These are phyloP conservation scores for Avahi laniger DNA, from an alignment of 2,797 vertebrate species.

Conservation along the genomic window DNA sequence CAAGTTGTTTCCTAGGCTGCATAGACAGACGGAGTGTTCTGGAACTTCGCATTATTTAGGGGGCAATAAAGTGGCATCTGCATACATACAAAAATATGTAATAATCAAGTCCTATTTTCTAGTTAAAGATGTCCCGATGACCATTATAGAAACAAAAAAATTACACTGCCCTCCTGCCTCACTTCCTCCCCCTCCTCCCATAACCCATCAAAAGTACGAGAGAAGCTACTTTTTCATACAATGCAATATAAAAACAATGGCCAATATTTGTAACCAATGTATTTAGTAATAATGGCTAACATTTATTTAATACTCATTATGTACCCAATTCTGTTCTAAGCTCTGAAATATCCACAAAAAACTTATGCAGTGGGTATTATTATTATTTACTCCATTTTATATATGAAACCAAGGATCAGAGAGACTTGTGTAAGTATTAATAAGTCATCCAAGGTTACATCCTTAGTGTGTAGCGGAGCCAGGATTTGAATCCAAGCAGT, in stretches of 20 bases:
- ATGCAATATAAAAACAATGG: neutral
- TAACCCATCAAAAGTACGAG: neutral
- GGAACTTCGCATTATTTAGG: neutral
- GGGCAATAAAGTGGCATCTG: neutral
- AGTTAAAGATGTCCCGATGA: neutral
- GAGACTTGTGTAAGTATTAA: neutral
- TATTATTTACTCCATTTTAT: neutral
- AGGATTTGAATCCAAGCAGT: neutral
- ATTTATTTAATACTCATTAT: neutral
- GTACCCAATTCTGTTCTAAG: neutral
- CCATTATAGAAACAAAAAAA: neutral
- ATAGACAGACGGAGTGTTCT: neutral
- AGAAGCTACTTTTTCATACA: neutral
- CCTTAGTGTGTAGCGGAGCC: neutral
- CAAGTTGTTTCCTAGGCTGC: neutral
- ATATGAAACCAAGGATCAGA: neutral
- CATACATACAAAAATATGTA: neutral
- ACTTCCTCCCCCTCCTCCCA: neutral
- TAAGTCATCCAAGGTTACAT: neutral
- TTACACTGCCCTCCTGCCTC: neutral
- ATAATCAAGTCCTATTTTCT: neutral
- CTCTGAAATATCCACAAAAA: neutral
- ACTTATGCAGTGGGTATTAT: neutral
- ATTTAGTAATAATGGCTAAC: neutral
- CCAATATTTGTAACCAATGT: neutral